Evolutionary conservation across 2,797 vertebrate species (phyloP), one percentile per base, ranked within the genome.

Genomic region (Coccyzus lansbergi): DNA sequence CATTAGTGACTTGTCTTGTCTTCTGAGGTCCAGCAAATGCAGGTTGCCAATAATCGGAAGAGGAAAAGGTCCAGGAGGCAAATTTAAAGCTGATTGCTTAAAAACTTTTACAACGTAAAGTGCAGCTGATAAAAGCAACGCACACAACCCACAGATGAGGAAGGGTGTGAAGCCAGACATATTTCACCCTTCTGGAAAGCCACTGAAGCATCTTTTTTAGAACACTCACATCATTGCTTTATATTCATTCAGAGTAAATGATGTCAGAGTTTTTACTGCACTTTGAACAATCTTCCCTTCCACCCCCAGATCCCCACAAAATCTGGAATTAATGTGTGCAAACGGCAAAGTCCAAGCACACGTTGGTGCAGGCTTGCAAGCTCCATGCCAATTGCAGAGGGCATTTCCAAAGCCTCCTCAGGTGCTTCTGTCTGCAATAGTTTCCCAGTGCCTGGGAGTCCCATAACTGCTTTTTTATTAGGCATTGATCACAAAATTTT

Each of bases 1-100:
- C 96, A 97, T 95, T 15, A 98, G 83, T 3, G 96, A 95, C 53
- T 55, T 81, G 68, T 97, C 96, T 70, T 97, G 97, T 49, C 94
- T 96, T 9, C 52, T 63, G 34, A 96, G 22, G 62, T 93, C 49
- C 86, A 97, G 82, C 86, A 97, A 56, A 14, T 96, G 96, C 74
- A 97, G 86, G 90, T 97, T 97, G 70, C 97, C 97, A 3, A 97
- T 31, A 20, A 97, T 8, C 0, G 97, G 97, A 52, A 97, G 96
- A 3, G 96, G 96, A 21, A 78, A 63, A 0, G 97, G 97, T 34
- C 97, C 97, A 0, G 97, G 97, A 44, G 97, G 96, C 82, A 97
- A 95, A 31, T 48, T 59, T 20, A 59, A 78, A 67, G 59, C 48
- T 1, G 58, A 38, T 15, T 75, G 15, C 19, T 64, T 42, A 26